Percentiles rank a stretch among this genome's conserved stretches.
phyloP scores from a whole-genome alignment of 2,797 vertebrate genomes.

The Pipistrellus kuhlii region DNA sequence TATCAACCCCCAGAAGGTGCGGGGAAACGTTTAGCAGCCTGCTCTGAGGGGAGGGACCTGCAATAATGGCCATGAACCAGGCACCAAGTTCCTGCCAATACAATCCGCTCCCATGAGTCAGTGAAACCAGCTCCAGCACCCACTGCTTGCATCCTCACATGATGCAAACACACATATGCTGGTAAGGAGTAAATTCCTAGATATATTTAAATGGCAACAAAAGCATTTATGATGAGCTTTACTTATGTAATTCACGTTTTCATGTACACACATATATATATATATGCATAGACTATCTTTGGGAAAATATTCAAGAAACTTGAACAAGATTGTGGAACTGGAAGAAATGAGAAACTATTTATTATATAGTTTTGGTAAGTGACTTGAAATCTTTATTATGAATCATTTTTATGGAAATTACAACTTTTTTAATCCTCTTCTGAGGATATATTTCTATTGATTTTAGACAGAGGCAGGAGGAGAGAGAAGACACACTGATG shows the following conservation, averaged over 20 bases:
- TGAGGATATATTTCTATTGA: no score
- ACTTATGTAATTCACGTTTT: background rate
- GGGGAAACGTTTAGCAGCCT: background rate
- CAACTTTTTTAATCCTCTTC: background rate
- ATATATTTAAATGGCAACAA: background rate
- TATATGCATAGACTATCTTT: background rate
- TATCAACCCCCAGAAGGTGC: background rate
- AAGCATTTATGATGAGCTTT: conserved; percentile 8
- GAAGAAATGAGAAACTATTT: background rate
- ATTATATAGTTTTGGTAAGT: conserved; percentile 10
- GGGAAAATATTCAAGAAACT: conserved; percentile 12
- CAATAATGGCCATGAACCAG: background rate
- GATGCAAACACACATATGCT: no score
- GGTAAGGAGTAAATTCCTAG: background rate
- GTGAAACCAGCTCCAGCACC: background rate
- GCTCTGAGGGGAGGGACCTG: background rate
- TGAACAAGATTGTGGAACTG: background rate
- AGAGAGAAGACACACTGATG: no score
- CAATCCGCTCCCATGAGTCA: background rate
- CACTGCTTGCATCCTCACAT: background rate
- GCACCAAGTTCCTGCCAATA: background rate
- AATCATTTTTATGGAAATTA: background rate
- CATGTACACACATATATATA: background rate
- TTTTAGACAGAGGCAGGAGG: no score
- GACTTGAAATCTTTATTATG: background rate